Percentiles rank a stretch among this genome's conserved stretches.
Conservation (phyloP, 2,797 vertebrate species). For the Alosa sapidissima region DNA sequence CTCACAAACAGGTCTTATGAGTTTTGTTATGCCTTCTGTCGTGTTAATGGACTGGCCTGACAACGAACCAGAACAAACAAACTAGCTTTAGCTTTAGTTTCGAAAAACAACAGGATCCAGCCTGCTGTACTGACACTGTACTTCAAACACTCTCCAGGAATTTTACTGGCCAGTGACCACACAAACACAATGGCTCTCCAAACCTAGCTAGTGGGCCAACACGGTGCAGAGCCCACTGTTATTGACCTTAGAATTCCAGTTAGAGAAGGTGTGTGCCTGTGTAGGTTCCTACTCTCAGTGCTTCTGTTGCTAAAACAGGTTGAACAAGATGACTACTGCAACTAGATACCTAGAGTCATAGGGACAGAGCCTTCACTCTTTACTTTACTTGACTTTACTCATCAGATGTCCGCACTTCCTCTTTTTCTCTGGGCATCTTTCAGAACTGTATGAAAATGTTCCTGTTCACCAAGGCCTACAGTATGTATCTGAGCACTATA, state of each 20-base stretch:
- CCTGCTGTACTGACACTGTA: neutral
- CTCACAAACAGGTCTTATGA: neutral
- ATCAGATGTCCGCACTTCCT: no score
- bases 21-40: neutral
- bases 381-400: no score
- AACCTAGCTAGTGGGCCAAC: neutral
- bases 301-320: neutral
- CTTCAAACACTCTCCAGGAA: neutral
- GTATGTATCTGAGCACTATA: no score
- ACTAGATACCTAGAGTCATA: neutral
- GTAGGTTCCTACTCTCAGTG: neutral
- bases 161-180: neutral
- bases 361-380: neutral
- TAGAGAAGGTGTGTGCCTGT: neutral
- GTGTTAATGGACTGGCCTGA: neutral
- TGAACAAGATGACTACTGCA: neutral
- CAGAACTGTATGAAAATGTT: no score
- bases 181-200: neutral
- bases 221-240: neutral
- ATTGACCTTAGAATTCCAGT: slow-evolving; percentile 7
- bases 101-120: neutral
- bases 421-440: no score
- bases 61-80: neutral
- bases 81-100: neutral
- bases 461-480: no score